Evolutionary conservation across 1,140 invertebrate species (phyloP), one percentile per base, ranked within the genome.

Genomic region (Reticulitermes speratus): DNA sequence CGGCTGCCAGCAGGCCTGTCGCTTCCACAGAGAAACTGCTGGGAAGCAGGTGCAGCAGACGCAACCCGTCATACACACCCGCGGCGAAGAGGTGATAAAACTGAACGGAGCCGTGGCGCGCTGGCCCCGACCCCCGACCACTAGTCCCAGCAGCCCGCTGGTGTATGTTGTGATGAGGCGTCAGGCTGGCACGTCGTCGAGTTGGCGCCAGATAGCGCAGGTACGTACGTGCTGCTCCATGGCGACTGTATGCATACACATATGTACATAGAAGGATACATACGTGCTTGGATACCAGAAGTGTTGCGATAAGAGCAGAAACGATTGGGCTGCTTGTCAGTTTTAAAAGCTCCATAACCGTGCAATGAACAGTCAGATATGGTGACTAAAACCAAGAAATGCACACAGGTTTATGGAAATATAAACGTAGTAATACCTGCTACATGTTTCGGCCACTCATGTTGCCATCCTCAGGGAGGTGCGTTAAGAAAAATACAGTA

Each of bases 161-260:
- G 94, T 95, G n/a, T 95, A 94, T 90, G 93, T 95, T 9, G 93
- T 95, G 38, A 94, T 95, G 93, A 90, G 94, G 9, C 92, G 94
- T 86, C 87, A 88, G 45, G 91, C 87, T 2, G 88, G 92, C 44
- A 92, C 92, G 48, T 91, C 92, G 87, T 93, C 93, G 19, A 93
- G 93, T n/a, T 95, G 94, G 94, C 90, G 93, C 83, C 94, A 95
- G 91, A 93, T 95, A 84, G 93, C 87, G 48, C 89, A 89, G 88
- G 88, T 89, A 84, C 69, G 65, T 75, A 14, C 21, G 65, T 8
- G 8, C n/a, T 59, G 11, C 5, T 52, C 93, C 88, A 11, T 45
- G 5, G 45, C 11, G n/a, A 45, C 45, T 45, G 83, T n/a, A 7
- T 44, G 83, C 25, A 11, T 38, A 19, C 19, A 38, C 11, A 32